Evolutionary conservation across 2,797 vertebrate species (phyloP).

Genomic region (Arnoldichthys spilopterus): DNA sequence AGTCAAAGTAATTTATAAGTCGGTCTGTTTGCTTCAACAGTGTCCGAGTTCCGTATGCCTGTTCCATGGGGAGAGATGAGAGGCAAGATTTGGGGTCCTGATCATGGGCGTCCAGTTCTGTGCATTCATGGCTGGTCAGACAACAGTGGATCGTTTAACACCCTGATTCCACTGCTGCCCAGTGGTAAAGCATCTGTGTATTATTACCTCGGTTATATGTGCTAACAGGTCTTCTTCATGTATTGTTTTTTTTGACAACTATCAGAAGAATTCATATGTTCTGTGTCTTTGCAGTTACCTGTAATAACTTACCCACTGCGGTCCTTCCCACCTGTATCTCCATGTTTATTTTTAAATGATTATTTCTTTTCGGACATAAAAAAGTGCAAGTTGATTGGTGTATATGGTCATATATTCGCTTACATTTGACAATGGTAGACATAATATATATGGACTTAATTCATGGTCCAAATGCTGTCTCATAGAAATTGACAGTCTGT

Average conservation of each 20-base stretch:
- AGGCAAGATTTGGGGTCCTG: constrained; percentile 79
- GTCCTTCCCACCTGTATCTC: no score
- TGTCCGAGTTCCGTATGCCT: constrained; percentile 74
- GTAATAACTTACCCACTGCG: no score
- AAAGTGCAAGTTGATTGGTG: no score
- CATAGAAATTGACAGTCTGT: no score
- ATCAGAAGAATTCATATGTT: neutral
- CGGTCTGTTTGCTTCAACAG: constrained; percentile 38
- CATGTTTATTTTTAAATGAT: no score
- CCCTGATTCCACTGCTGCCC: constrained; percentile 79
- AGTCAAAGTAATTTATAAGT: neutral
- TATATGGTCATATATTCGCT: no score
- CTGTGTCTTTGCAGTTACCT: neutral
- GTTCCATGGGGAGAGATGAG: constrained; percentile 81
- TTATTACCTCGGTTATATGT: neutral
- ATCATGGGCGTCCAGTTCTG: constrained; percentile 74
- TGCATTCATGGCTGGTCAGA: constrained; percentile 85
- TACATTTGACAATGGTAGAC: no score
- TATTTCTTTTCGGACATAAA: no score
- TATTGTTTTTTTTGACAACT: neutral
- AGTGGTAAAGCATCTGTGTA: constrained; percentile 64
- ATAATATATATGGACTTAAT: no score
- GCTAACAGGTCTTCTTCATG: neutral
- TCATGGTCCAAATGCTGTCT: no score
- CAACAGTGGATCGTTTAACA: constrained; percentile 81